Evolutionary conservation across 2,797 vertebrate genomes (phyloP), one percentile per base, ranked within the genome.

Genomic region (Loriculus beryllinus): DNA sequence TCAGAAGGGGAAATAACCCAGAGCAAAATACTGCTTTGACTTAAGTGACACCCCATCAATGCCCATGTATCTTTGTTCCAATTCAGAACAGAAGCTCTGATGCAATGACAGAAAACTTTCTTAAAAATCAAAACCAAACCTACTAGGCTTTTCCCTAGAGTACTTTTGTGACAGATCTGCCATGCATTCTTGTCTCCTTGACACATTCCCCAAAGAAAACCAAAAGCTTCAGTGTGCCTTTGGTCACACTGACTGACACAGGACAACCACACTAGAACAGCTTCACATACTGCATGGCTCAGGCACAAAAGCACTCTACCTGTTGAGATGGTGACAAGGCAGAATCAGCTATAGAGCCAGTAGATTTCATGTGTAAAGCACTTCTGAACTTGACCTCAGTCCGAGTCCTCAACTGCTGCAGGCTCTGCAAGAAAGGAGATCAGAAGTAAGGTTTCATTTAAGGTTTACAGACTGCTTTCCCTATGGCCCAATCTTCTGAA

Each of bases 281-380:
- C 51, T 42, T 67, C 4, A 2, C 52, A 33, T 49, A 25, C 42
- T 84, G 87, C 74, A 68, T 71, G 79, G 90, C 86, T 92, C 92
- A 67, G 82, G 52, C 87, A 95, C 84, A 95, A 75, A 92, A 95
- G 80, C 80, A 92, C 87, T 95, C 89, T 96, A 96, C 95, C 95
- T 97, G 93, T 43, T 77, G 69, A 82, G 83, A 60, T 7, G 82
- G 49, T 80, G 92, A 67, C 69, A 95, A 43, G 68, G 70, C 48
- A 91, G 74, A 95, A 72, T 47, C 87, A 94, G 62, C 94, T 86
- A 91, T 31, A 85, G 52, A 90, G 57, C 40, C 95, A 93, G 95
- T 25, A 94, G 95, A 83, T 93, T 72, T 96, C 95, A 96, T 95
- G 90, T 92, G 91, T 95, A 96, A 96, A 75, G 65, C 81, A 93